Base-by-base conservation (phyloP, 2,888 invertebrate genomes). In the Perizoma affinitatum region DNA sequence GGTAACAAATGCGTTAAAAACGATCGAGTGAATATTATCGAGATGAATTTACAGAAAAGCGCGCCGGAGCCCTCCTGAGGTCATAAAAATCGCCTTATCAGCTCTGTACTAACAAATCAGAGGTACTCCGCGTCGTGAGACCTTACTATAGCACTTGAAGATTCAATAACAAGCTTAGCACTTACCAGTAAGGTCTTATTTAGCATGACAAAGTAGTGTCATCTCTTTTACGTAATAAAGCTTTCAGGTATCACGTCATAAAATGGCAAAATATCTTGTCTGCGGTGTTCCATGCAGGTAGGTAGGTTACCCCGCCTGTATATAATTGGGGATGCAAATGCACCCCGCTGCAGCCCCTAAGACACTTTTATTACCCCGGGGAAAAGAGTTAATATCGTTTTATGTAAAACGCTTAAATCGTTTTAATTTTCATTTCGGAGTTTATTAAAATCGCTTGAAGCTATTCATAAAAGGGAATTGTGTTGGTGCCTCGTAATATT, bases 51-150 rank as follows among this genome's bases (percentile, higher is more conserved):
- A 74, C 74, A 69, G 69, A 68, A 73, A 65, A 69, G 61, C 68
- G 50, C 47, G 59, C 58, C 54, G 56, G 61, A 68, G 73, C 68
- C 69, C 66, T 67, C 61, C 69, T 68, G 69, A 76, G 78, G 79
- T 83, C 86, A 79, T 86, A 83, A 86, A 81, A 84, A 78, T 81
- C 81, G 66, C 79, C 83, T 85, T 85, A 85, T 82, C 81, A 75
- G 75, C 65, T 73, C 69, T 69, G 72, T 75, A 74, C 78, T 74
- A 74, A 74, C 79, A 77, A 76, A 78, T 75, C 75, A 72, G 67
- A 69, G 71, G 65, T 68, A 66, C 66, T 50, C 62, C 56, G 63
- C 58, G 58, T 58, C 56, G 57, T 57, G 66, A 62, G 61, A 71
- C 65, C 61, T 66, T 66, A 67, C 67, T 67, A 72, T 67, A 63